Evolutionary conservation across 2,888 invertebrate species (phyloP).

Genomic region (Perithous albicinctus): DNA sequence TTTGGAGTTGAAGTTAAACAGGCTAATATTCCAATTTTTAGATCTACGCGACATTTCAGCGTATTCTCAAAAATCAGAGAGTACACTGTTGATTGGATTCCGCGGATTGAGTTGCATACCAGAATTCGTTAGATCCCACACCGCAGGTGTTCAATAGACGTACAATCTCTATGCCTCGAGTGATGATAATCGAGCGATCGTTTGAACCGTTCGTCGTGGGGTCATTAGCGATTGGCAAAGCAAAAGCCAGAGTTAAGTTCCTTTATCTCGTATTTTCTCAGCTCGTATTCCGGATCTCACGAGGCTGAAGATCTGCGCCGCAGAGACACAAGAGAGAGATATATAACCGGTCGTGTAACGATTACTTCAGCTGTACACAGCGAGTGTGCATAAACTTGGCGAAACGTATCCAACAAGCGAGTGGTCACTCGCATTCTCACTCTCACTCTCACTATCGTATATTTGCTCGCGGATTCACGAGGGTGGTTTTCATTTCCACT

Average conservation of each 20-base stretch:
- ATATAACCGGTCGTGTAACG: slow-evolving; percentile 50
- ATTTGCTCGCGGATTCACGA: background rate
- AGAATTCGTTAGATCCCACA: background rate
- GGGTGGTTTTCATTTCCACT: slow-evolving; percentile 27
- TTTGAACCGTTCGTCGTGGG: background rate
- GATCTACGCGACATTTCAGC: background rate
- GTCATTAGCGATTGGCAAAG: background rate
- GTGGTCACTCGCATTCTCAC: slow-evolving; percentile 2
- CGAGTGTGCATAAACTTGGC: slow-evolving; percentile 6
- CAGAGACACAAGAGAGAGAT: slow-evolving; percentile 12
- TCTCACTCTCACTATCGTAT: slow-evolving; percentile 8
- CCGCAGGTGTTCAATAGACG: background rate
- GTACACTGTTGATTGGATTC: background rate
- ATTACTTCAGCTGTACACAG: slow-evolving; percentile 1
- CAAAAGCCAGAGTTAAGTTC: slow-evolving; percentile 3
- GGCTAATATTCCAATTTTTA: too few species aligned
- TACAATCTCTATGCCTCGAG: background rate
- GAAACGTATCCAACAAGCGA: background rate
- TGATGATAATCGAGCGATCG: slow-evolving; percentile 21
- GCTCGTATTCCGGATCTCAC: background rate
- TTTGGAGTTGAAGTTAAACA: too few species aligned
- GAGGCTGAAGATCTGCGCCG: background rate
- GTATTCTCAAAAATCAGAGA: background rate
- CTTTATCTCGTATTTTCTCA: background rate
- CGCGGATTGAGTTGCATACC: background rate